Evolutionary conservation across 30 jellyfish, hydroid and myxozoan species (phyloP).

Genomic region (Hydra vulgaris): DNA sequence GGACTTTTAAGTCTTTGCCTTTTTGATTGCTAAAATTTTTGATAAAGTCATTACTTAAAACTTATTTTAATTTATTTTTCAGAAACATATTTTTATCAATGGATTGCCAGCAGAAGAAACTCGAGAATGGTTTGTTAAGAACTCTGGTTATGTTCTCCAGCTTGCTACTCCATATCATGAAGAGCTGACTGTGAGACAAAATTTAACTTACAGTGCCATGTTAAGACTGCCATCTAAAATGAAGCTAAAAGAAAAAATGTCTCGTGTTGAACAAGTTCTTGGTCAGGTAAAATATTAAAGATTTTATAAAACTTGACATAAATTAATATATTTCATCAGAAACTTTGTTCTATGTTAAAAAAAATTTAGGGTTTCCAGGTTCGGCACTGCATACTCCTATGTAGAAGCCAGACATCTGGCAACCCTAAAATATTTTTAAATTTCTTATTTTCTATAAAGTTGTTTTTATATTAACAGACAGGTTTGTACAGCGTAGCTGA

Average conservation of each 20-base stretch:
- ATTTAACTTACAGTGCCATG: slow-evolving; percentile 78
- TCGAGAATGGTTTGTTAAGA: slow-evolving; percentile 69
- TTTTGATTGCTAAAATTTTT: too few relatives aligned
- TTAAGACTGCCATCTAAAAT: slow-evolving; percentile 68
- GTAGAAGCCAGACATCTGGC: too few relatives aligned
- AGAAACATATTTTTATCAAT: slow-evolving; percentile 39
- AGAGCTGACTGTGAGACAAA: slow-evolving; percentile 85
- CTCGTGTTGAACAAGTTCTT: slow-evolving; percentile 81
- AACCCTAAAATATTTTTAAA: too few relatives aligned
- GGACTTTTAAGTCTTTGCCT: too few relatives aligned
- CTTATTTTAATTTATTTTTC: background rate
- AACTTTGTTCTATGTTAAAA: too few relatives aligned
- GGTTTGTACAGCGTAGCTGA: slow-evolving; percentile 76
- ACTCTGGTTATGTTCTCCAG: slow-evolving; percentile 83
- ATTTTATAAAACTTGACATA: background rate
- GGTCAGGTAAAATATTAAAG: slow-evolving; percentile 50
- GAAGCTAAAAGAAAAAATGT: slow-evolving; percentile 41
- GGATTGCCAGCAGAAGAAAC: slow-evolving; percentile 64
- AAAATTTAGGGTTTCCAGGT: too few relatives aligned
- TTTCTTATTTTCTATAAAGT: too few relatives aligned
- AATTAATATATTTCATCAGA: too few relatives aligned
- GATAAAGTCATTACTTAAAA: too few relatives aligned
- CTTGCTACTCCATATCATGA: slow-evolving; percentile 80
- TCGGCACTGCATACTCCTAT: too few relatives aligned
- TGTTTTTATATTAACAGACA: slow-evolving; percentile 27